phyloP scores from a whole-genome alignment of 2,113 vertebrate genomes.

The Callipepla californica region DNA sequence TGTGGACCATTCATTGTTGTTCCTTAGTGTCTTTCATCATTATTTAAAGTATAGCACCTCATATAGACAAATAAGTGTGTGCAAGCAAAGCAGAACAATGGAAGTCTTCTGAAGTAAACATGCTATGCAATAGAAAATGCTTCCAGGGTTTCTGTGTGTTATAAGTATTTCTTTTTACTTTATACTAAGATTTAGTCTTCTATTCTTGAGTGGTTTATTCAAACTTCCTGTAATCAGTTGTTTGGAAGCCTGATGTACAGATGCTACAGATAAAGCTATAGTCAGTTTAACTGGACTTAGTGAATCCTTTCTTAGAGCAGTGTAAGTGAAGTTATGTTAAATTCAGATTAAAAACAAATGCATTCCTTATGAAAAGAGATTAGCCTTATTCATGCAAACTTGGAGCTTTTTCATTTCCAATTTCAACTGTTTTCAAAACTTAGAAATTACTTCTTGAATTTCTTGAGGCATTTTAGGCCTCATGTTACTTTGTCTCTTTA shows the following conservation, averaged over 20 bases:
- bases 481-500: background rate
- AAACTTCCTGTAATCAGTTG: background rate
- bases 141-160: background rate
- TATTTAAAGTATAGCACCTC: background rate
- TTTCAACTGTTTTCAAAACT: background rate
- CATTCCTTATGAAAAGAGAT: background rate
- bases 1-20: background rate
- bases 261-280: background rate
- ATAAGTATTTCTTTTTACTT: background rate
- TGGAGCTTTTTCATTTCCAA: background rate
- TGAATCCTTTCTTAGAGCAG: background rate
- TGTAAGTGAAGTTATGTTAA: background rate
- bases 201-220: background rate
- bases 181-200: background rate
- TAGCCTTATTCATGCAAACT: background rate
- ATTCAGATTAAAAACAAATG: background rate
- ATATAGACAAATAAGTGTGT: background rate
- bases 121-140: background rate
- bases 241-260: background rate
- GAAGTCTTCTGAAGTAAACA: background rate
- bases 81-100: background rate
- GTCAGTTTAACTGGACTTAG: background rate
- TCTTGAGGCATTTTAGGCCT: background rate
- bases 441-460: background rate
- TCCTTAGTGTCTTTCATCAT: background rate